Base-by-base conservation (phyloP, 2,797 vertebrate species). In the Ctenosaura bakeri region DNA sequence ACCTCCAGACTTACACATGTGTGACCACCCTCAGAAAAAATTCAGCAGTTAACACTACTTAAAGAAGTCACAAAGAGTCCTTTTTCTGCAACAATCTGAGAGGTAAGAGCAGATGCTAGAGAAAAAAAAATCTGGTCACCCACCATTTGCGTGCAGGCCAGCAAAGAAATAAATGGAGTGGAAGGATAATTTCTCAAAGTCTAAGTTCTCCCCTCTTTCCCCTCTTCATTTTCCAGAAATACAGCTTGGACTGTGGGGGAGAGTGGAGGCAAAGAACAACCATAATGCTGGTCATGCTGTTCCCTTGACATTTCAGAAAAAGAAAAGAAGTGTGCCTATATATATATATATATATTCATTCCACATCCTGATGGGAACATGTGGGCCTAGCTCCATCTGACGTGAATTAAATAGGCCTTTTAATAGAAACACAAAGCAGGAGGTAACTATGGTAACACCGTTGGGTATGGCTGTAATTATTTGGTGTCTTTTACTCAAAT, bases 371-470 rank as follows among this genome's bases (percentile, higher is more conserved):
- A 91, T 20, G 86, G 92, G 84, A 93, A 88, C 0, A 84, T 85
- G 95, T 93, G 91, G 96, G 96, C 92, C 88, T 54, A 50, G 84
- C 87, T 94, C 92, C 96, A 95, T 93, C 83, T 79, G 76, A 87
- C 0, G 22, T 92, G 90, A 95, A 93, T 90, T 92, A 94, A 94
- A 92, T 0, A 0, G 83, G 92, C 73, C 93, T 94, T 95, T 94
- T 93, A 94, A 95, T 92, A 96, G 95, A 86, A 94, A 92, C 0
- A 1, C 90, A 92, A 92, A 91, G 92, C 90, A 0, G 64, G 74
- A 91, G 94, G 96, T 96, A 96, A 90, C 96, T 94, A 95, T 95
- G 94, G 94, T 91, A 96, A 96, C 95, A 77, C 94, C 88, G 92
- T 90, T 91, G 94, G 94, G 92, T 91, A 94, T 62, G 79, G 22